Percentiles rank a stretch among this genome's conserved stretches.
Evolutionary conservation across 1,140 invertebrate genomes (phyloP).

Genomic region (Onthophagus taurus): DNA sequence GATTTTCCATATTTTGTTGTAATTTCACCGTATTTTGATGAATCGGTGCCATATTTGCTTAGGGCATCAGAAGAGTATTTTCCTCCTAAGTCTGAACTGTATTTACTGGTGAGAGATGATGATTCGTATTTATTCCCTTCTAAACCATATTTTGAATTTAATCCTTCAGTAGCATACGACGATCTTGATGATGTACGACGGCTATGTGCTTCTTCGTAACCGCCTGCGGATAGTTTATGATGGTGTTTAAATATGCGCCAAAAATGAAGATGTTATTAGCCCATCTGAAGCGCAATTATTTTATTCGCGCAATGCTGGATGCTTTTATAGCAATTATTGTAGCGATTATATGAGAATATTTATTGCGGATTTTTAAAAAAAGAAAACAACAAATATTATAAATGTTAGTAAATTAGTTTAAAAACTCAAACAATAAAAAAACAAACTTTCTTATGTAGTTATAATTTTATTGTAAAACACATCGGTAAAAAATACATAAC

Average conservation of each 20-base stretch:
- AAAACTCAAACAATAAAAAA: constrained; percentile 1
- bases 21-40: constrained; percentile 24
- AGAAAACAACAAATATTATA: neutral
- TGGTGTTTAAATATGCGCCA: constrained; percentile 2
- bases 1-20: constrained; percentile 22
- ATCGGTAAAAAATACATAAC: neutral
- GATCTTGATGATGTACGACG: constrained; percentile 21
- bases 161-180: constrained; percentile 23
- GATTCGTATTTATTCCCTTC: constrained; percentile 17
- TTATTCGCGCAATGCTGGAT: too few relatives aligned
- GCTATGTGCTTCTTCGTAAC: constrained; percentile 28
- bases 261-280: constrained; percentile 6
- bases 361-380: constrained; percentile 1
- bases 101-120: constrained; percentile 15
- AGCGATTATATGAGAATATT: too few relatives aligned
- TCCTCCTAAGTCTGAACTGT: constrained; percentile 19
- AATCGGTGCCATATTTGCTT: constrained; percentile 7
- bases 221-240: constrained; percentile 23
- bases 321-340: too few relatives aligned
- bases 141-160: constrained; percentile 18
- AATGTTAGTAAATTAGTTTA: constrained; percentile 6
- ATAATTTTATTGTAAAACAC: too few relatives aligned
- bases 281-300: constrained; percentile 7
- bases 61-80: constrained; percentile 19
- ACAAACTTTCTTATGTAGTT: too few relatives aligned